Evolutionary conservation across 2,113 vertebrate species (phyloP), one percentile per base, ranked within the genome.

Genomic region (Pandion haliaetus): DNA sequence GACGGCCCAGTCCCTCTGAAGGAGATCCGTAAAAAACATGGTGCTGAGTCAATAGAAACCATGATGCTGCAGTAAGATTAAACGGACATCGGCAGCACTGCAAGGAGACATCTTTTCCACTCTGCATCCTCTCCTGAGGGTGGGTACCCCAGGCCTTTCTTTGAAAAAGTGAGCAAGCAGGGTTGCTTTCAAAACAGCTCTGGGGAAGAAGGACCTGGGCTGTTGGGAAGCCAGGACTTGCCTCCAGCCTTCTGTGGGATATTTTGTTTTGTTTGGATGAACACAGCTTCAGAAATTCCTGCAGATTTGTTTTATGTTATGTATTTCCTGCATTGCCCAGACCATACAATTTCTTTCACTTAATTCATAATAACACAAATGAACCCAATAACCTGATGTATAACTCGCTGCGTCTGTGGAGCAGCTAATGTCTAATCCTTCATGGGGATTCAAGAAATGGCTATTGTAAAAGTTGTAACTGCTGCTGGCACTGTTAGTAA

Each of bases 181-280:
- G 0, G 15, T 45, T 1, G 1, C n/a, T 91, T 90, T 42, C 47
- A 42, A 81, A 93, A 49, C 9, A 71, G 28, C 23, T 86, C 62
- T 73, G 29, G 54, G 34, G 49, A 73, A 92, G 76, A 40, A 32
- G 8, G 14, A 63, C 1, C n/a, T 65, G 71, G 65, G 34, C 49
- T 34, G 25, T 11, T 90, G 71, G 58, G 57, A 94, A 90, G 14
- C 17, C 55, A 70, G 38, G 38, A 89, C 25, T 84, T 82, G 36
- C 47, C 44, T 95, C 63, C 55, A 74, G 82, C 29, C 63, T 91
- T 80, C 93, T 91, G 63, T 70, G 72, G 45, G 38, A 73, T 95
- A 45, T 86, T 95, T 78, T 90, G 49, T 85, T 95, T 94, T 90
- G 67, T 71, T 96, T 94, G 72, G 88, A 86, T 95, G 95, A 88